Base-by-base conservation (phyloP, 2,888 invertebrate species). In the Tenthredo amoena region DNA sequence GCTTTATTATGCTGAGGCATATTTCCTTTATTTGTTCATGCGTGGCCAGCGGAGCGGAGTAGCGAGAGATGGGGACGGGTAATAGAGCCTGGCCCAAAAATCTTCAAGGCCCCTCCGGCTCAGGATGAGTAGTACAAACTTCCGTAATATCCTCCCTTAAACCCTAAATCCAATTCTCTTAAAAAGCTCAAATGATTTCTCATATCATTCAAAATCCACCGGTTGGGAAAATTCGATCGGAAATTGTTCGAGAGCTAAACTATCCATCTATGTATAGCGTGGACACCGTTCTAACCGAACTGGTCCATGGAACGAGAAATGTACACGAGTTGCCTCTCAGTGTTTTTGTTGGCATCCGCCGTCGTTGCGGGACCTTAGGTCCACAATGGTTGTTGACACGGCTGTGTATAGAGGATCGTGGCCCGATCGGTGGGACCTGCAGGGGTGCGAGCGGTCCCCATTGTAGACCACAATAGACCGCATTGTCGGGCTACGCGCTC, bases 371-470 rank as follows among this genome's bases (percentile, higher is more conserved):
- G 83, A 65, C 71, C 83, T 71, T 85, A 85, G 85, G 50, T 74
- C 77, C 77, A 79, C 85, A 85, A 79, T 68, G 85, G 76, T 62
- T 77, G 77, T 85, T 85, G 77, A 85, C 77, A 85, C 68, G 84
- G 84, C 65, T 47, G 77, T 58, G 85, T 79, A 74, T 62, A 83
- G 81, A 83, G 83, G 68, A 83, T 83, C 83, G 68, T 71, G 65
- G 83, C 26, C 83, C 83, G 83, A 83, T 83, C 83, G 83, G 83
- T 47, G 68, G 83, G 83, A 50, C 83, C 68, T 71, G 83, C 68
- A 71, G 83, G 68, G 83, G 83, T 83, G 83, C 50, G 83, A 71
- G 83, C 83, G 83, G 83, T 71, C 71, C 71, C 83, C 83, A 83
- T 83, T 83, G 83, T 83, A 65, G 83, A 83, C 83, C 31, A 83